Base-by-base conservation (phyloP, 2,113 vertebrate genomes). In the Corvus hawaiiensis region DNA sequence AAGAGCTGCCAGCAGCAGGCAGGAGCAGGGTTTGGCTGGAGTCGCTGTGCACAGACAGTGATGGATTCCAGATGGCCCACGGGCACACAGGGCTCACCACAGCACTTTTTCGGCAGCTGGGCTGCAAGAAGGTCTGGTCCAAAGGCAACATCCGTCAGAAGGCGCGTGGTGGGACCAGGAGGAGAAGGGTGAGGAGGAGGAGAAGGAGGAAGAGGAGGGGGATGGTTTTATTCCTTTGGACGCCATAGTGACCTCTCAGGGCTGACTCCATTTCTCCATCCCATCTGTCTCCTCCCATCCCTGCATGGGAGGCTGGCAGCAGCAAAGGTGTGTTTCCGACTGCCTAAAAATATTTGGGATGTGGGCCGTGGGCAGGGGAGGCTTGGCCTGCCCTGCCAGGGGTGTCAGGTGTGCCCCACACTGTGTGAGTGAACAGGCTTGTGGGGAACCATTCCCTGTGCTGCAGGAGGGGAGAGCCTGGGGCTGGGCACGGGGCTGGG, bases 41-140 rank as follows among this genome's bases (percentile, higher is more conserved):
- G 2, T 62, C 76, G 43, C 77, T 4, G 21, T 5, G 21, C 13
- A 16, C 75, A 73, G 71, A n/a, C 55, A 26, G 64, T 13, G 71
- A 97, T 95, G 73, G 84, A 73, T 97, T 96, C 97, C 97, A 97
- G 97, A 96, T 64, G 66, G 92, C 84, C 73, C 49, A 2, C 0
- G 55, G 73, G 85, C 3, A 2, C 68, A 24, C 0, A 1, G 64
- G 24, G 27, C 95, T 91, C 15, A 9, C 77, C 10, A 10, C 20
- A 3, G 84, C 6, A 5, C 13, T 69, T 62, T 52, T 67, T 83
- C 21, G 0, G 78, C 96, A 93, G 81, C 91, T 78, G 88, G 61
- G 28, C 81, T 61, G 51, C 51, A 33, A 24, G 48, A 61, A 82
- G 41, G 76, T 33, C 82, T 68, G 3, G 1, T 92, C 97, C 97